These are phyloP conservation scores for Pelodiscus sinensis DNA, from an alignment of 2,113 vertebrate species.

Conservation along the genomic window DNA sequence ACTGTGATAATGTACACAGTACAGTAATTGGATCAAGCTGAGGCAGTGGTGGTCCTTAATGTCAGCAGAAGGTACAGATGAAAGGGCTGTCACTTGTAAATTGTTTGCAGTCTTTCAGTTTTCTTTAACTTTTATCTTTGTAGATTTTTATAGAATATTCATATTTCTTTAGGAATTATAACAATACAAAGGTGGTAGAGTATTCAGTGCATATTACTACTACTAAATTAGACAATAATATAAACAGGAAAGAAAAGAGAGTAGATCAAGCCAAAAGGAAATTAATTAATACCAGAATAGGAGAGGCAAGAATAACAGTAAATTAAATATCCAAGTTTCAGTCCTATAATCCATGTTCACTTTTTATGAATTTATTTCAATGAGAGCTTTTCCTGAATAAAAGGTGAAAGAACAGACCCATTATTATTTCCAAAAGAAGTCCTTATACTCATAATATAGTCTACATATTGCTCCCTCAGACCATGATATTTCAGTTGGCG, in stretches of 20 bases:
- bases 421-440: neutral
- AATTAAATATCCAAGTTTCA: neutral
- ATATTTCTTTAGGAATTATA: neutral
- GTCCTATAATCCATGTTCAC: neutral
- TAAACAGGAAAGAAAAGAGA: neutral
- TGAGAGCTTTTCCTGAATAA: neutral
- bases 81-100: conserved; percentile 46
- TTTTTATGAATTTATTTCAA: neutral
- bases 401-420: neutral
- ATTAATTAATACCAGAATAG: neutral
- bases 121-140: conserved; percentile 8
- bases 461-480: neutral
- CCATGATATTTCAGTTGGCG: neutral
- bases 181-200: neutral
- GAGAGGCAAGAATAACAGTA: neutral
- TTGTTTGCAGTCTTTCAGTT: conserved; percentile 47
- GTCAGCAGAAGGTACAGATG: conserved; percentile 37
- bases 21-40: conserved; percentile 69
- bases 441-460: neutral
- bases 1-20: conserved; percentile 39
- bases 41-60: conserved; percentile 46
- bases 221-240: neutral
- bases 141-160: neutral
- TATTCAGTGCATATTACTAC: neutral
- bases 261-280: neutral